phyloP scores from a whole-genome alignment of 2,888 invertebrate genomes.

The Nebria brevicollis region DNA sequence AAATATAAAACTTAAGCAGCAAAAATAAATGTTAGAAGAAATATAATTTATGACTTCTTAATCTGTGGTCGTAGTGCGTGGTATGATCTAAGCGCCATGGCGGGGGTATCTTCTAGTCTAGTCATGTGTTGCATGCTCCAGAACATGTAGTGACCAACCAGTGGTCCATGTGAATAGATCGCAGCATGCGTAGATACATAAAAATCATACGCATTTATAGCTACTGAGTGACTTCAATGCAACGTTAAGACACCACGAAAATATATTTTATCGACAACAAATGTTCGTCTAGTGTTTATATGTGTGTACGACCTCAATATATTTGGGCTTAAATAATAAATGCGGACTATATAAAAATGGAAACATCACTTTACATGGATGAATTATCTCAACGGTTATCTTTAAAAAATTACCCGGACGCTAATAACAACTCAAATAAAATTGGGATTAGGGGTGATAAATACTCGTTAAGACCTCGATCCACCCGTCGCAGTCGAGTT shows the following conservation, averaged over 20 bases:
- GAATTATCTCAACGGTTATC: slow-evolving; percentile 59
- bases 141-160: slow-evolving; percentile 26
- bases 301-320: neutral
- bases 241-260: neutral
- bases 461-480: slow-evolving; percentile 61
- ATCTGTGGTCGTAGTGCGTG: slow-evolving; percentile 6
- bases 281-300: neutral
- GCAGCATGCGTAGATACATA: neutral
- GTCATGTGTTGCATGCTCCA: slow-evolving; percentile 24
- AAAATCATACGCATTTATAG: neutral
- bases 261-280: no score
- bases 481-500: slow-evolving; percentile 51
- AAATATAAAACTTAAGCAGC: no score
- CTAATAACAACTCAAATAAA: slow-evolving; percentile 59
- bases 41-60: neutral
- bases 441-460: slow-evolving; percentile 58
- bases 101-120: slow-evolving; percentile 19
- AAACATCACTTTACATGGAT: slow-evolving; percentile 57
- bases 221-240: slow-evolving; percentile 7
- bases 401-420: slow-evolving; percentile 55
- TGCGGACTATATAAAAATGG: slow-evolving; percentile 39
- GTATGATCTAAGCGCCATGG: slow-evolving; percentile 15
- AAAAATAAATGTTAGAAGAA: no score
- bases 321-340: neutral
- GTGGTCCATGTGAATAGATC: slow-evolving; percentile 31